Evolutionary conservation across 2,797 vertebrate genomes (phyloP).

Genomic region (Clarias laeviceps): DNA sequence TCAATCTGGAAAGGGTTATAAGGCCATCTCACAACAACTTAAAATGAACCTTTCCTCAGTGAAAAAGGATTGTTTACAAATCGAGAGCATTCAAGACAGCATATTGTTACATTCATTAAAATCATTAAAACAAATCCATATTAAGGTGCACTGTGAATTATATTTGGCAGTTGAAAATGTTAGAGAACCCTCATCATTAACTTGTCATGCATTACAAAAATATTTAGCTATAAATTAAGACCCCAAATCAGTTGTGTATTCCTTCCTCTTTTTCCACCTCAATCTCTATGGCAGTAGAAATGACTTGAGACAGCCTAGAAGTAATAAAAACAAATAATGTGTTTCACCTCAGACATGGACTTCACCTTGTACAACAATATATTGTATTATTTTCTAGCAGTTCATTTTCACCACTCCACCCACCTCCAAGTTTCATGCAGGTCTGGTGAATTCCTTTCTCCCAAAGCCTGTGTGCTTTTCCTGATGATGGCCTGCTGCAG

Average conservation of each 20-base stretch:
- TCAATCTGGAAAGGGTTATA: background rate
- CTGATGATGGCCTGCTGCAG: constrained; percentile 36
- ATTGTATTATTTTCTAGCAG: background rate
- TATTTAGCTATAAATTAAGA: background rate
- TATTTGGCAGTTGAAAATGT: background rate
- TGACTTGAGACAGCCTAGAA: background rate
- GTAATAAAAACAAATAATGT: background rate
- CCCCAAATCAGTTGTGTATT: background rate
- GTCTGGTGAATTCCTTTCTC: background rate
- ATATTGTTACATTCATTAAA: background rate
- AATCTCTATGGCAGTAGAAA: background rate
- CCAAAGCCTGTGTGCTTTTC: constrained; percentile 28
- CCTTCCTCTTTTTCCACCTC: background rate
- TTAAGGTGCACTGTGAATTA: background rate
- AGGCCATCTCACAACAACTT: background rate
- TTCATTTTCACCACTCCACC: background rate
- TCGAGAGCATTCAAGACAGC: background rate
- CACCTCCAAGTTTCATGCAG: background rate
- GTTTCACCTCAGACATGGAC: background rate
- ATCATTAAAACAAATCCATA: background rate
- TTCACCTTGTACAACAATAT: background rate
- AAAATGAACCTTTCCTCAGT: background rate
- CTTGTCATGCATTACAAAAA: no score
- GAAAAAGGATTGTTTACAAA: background rate
- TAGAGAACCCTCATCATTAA: background rate